These are phyloP conservation scores for Loxodonta africana DNA, from an alignment of 2,113 vertebrate genomes.

Conservation along the genomic window DNA sequence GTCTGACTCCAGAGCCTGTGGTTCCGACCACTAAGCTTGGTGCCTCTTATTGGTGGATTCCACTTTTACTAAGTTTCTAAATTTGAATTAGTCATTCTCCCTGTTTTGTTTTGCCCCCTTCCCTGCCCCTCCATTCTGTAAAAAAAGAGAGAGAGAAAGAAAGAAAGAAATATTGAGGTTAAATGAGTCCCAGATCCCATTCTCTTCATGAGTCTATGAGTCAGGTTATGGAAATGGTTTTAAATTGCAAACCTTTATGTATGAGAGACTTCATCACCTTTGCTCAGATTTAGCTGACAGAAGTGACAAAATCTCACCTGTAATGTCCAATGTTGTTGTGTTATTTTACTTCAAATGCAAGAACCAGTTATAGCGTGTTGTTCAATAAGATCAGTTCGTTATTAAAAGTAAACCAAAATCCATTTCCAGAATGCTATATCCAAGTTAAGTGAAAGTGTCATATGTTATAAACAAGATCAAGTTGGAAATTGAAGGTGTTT, in stretches of 20 bases:
- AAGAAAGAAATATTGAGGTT: not conserved
- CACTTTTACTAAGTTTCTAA: not conserved
- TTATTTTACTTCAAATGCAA: not conserved
- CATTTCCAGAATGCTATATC: not conserved
- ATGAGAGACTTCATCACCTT: not conserved
- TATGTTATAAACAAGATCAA: not conserved
- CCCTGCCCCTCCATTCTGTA: not conserved
- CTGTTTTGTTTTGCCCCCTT: not conserved
- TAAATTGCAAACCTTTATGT: not conserved
- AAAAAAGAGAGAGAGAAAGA: not conserved
- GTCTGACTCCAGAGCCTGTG: not conserved
- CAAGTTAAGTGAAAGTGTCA: not conserved
- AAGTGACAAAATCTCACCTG: not conserved
- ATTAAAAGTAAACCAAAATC: conserved; percentile 28
- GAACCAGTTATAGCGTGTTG: not conserved
- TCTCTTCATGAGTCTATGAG: not conserved
- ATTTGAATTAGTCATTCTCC: not conserved
- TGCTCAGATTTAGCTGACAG: not conserved
- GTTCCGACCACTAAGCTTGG: not conserved
- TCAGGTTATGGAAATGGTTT: not conserved
- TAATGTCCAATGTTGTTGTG: not conserved
- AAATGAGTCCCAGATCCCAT: not conserved
- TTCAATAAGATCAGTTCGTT: not conserved
- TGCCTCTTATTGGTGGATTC: not conserved
- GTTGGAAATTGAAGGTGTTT: not conserved